Evolutionary conservation across 2,888 invertebrate species (phyloP), one percentile per base, ranked within the genome.

Genomic region (Parelbella ahira): DNA sequence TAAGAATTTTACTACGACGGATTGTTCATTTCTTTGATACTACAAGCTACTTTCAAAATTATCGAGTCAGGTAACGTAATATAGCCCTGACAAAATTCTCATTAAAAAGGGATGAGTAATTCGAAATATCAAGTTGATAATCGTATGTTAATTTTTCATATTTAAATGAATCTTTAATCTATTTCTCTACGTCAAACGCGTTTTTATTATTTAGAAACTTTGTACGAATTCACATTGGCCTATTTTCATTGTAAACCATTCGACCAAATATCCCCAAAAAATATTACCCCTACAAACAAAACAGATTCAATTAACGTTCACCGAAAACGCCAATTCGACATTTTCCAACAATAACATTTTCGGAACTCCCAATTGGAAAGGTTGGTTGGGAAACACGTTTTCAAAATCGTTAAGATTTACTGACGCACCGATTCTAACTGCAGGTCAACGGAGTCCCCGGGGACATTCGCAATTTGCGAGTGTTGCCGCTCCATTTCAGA

Each of bases 401-500:
- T 55, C 53, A 51, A 54, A 53, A 54, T 51, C 51, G 54, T 49
- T 53, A 56, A 60, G 58, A 59, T 59, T 59, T 59, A 59, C 56
- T 47, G 56, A 56, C 59, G 53, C 53, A 45, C 51, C 52, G 52
- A 56, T 51, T 55, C 56, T 53, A 60, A 59, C 60, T 57, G 56
- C 60, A 53, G 56, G 60, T 57, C 56, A 54, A 48, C 57, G 46
- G 49, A 50, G 51, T 57, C 58, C 51, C 43, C 51, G 36, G 62
- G 60, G 59, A 57, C 57, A 54, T 56, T 64, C 56, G 54, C 60
- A 66, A 64, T 63, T 65, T 66, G 64, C 58, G 60, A 54, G 55
- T 56, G 56, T 55, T 55, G 54, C 58, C 62, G 58, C 54, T 57
- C 63, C 58, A 59, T 64, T 66, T 61, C 63, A 63, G 63, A 64